Conservation (phyloP, 1,140 invertebrate species). For the Drosophila micromelanica region DNA sequence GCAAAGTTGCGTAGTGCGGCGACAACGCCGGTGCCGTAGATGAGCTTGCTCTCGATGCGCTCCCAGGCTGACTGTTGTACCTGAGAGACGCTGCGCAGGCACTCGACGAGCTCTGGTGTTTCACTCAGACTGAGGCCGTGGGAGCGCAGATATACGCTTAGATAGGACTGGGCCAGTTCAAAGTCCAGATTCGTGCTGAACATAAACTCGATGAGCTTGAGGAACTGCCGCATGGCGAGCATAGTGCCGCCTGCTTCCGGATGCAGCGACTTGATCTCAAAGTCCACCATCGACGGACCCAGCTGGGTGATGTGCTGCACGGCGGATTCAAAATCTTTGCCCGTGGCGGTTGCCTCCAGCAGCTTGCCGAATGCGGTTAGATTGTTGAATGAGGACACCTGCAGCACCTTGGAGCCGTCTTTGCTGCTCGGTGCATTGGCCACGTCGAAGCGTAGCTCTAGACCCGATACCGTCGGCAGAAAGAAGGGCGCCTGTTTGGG, state of each 20-base stretch:
- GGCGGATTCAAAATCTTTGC: constrained; percentile 85
- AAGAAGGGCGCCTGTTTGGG: constrained; percentile 97
- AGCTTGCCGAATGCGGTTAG: constrained; percentile 89
- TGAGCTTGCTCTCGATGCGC: constrained; percentile 88
- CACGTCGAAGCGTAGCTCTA: constrained; percentile 93
- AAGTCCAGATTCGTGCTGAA: constrained; percentile 92
- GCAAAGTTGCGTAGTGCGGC: constrained; percentile 88
- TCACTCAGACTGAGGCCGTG: constrained; percentile 89
- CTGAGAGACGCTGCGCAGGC: constrained; percentile 87
- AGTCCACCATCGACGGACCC: constrained; percentile 94
- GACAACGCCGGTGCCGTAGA: constrained; percentile 91
- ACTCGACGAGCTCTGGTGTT: constrained; percentile 86
- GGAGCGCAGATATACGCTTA: constrained; percentile 95
- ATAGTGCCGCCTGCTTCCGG: constrained; percentile 89
- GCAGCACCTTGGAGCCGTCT: constrained; percentile 85
- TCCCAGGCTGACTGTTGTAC: constrained; percentile 88
- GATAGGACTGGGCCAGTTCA: constrained; percentile 96
- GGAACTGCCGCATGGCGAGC: constrained; percentile 90
- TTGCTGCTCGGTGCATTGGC: constrained; percentile 84
- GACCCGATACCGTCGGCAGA: constrained; percentile 93
- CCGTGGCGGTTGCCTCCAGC: constrained; percentile 84
- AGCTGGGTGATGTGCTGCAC: constrained; percentile 92
- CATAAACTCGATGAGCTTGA: constrained; percentile 90
- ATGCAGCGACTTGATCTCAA: constrained; percentile 93
- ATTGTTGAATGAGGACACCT: constrained; percentile 86